Evolutionary conservation across 2,113 vertebrate species (phyloP), one percentile per base, ranked within the genome.

Genomic region (Equus przewalskii): DNA sequence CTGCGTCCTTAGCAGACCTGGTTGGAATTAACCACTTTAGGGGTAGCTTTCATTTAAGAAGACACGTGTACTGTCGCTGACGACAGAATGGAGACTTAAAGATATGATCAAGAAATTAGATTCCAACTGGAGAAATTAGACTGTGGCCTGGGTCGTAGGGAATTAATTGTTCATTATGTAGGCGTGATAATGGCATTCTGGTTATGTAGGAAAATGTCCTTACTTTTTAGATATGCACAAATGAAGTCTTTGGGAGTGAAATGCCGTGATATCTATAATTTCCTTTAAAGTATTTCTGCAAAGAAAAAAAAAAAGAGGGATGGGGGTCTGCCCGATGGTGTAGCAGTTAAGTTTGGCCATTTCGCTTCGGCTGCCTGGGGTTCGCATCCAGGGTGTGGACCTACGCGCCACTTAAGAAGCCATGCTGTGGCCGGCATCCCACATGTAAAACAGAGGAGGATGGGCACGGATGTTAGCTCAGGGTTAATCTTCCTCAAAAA

Each of bases 11-110:
- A 54, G 6, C 19, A 69, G 76, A 96, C 46, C 6, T n/a, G 33
- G n/a, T 5, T 95, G 67, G 41, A 92, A 21, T 87, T n/a, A 90
- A 49, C n/a, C n/a, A 54, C 46, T 81, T 51, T 51, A 69, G 60
- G 62, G 70, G 67, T 65, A 15, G 54, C n/a, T 90, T 95, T 83
- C 70, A 49, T 67, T 96, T 76, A 91, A 95, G 64, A 93, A 88
- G 2, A 19, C 2, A 0, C 28, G 60, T 26, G 24, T 26, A 49
- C 33, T 73, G 51, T 58, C 10, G 30, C 65, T 73, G 44, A 56
- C 33, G 51, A 51, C 78, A 96, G 46, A 94, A 67, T 46, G 85
- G 46, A 69, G 67, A 67, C n/a, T 90, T 73, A 24, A 72, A 41
- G n/a, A 90, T 46, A 36, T 15, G 51, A 36, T 51, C 56, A 84